Conservation (phyloP, 1,140 invertebrate genomes). For the Papilio machaon region DNA sequence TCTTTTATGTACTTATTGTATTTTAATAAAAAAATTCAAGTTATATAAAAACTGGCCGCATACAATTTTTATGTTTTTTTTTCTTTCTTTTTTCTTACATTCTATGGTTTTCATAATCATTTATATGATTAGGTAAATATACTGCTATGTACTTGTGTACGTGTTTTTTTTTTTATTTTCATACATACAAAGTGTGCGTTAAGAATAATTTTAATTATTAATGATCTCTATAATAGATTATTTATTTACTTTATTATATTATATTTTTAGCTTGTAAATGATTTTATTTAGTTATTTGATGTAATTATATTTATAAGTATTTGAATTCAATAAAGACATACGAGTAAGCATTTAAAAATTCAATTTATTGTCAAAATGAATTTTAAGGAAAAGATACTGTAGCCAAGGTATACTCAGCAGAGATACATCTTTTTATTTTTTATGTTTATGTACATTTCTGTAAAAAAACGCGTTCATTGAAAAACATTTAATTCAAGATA, state of each 20-base stretch:
- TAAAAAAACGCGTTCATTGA: no score
- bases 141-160: background rate
- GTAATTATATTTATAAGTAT: background rate
- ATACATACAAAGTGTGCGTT: background rate
- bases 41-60: background rate
- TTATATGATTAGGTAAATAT: background rate
- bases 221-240: background rate
- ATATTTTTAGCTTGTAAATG: background rate
- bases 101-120: background rate
- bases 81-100: background rate
- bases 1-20: background rate
- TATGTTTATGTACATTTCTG: no score
- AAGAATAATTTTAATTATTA: background rate
- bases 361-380: background rate
- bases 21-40: background rate
- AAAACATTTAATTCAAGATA: no score
- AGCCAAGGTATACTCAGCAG: no score
- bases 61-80: background rate
- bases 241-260: background rate
- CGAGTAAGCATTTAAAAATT: no score
- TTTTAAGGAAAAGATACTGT: background rate
- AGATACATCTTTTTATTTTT: no score
- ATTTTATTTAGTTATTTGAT: background rate
- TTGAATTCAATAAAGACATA: background rate
- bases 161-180: background rate